Evolutionary conservation across 2,888 invertebrate species (phyloP), one percentile per base, ranked within the genome.

Genomic region (Latrodectus elegans): DNA sequence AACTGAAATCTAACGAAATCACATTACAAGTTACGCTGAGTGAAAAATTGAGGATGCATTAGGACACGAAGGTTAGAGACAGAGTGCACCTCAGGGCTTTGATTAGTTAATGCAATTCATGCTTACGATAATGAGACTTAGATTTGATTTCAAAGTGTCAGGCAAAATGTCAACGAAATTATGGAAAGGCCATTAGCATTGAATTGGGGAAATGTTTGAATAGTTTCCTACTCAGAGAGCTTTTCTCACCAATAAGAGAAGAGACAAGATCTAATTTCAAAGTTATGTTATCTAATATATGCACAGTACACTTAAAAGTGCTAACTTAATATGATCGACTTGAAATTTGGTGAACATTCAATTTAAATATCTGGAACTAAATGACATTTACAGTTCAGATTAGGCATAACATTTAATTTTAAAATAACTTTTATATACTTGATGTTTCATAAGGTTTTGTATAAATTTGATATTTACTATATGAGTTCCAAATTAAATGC

Each of bases 111-210:
- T 79, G 71, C 79, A 60, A 71, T 71, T 51, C 71, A 60, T 79
- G 71, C 68, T 79, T 67, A 68, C 67, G 65, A 15, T 74, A 82
- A 82, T 74, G 82, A 82, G 74, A 53, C 17, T 12, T 12, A 74
- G 82, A 74, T 82, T 82, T 74, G 82, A 82, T 82, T 82, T 82
- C 74, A 67, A 74, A 82, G 68, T 68, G 67, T 55, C 67, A 53
- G 65, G 67, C 74, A 74, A 82, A 82, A 82, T 82, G 82, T 67
- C 73, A 74, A 80, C 67, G 82, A 68, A 68, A 68, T 82, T 74
- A 82, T 74, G 82, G 67, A 74, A 68, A 38, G 17, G 15, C 74
- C 82, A 82, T 82, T 81, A 74, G 67, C 82, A 67, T 12, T 60
- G 67, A 79, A 60, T 60, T 79, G 60, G 70, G 79, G 79, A 17